Evolutionary conservation across 1,140 invertebrate genomes (phyloP), one percentile per base, ranked within the genome.

Genomic region (Planococcus citri): DNA sequence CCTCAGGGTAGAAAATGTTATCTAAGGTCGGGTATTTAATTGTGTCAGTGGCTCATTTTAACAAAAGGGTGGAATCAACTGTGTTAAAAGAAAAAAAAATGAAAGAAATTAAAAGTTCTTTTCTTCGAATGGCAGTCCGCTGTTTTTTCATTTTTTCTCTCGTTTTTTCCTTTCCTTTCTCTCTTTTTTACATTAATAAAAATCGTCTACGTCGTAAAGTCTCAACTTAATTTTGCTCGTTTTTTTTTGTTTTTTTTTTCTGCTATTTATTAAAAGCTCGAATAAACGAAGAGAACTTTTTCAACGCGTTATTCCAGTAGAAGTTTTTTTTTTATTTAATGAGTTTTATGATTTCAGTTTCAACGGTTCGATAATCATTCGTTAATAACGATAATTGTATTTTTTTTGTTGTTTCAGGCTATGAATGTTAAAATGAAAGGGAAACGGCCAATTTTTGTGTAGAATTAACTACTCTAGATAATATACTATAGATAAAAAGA

Each of bases 1-100:
- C 60, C 60, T 10, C 60, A 64, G 60, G 60, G 60, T 64, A 64
- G 60, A 64, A 64, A 64, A 64, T 64, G 60, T 64, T 64, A 27
- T 25, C 60, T 27, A 20, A 64, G 60, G 60, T 64, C 60, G 60
- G 10, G 60, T 64, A 64, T 64, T 64, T 64, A 64, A 64, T 64
- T 64, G 60, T 64, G 60, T 64, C 60, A 64, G 60, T 64, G 60
- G 60, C 60, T 64, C 60, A 64, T 64, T 64, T 64, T 64, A 64
- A 64, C 60, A 64, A 64, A 64, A 64, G 60, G 60, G 60, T 64
- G 60, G 60, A 64, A 64, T 64, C 60, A 64, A 64, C 60, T 24
- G 25, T 64, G 60, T 64, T 64, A 25, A 25, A 64, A 60, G 20
- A n/a, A 60, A 60, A 27, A 64, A 64, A 64, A 64, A 64, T 64